These are phyloP conservation scores for Aphelenchoides besseyi DNA, from an alignment of 1,140 invertebrate species.

Conservation along the genomic window DNA sequence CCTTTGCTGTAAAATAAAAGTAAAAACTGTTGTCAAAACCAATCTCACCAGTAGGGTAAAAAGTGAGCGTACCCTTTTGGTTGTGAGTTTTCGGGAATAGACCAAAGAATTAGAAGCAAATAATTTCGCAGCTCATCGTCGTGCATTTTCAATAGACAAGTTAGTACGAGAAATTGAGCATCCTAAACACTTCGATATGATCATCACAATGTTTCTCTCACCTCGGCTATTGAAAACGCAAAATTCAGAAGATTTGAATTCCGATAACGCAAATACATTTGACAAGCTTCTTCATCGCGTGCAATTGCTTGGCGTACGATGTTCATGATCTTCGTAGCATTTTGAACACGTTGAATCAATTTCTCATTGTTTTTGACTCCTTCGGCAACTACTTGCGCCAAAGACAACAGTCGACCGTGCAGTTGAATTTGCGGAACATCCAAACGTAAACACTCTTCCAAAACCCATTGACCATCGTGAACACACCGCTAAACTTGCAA, in stretches of 20 bases:
- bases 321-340: not conserved
- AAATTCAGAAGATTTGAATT: not conserved
- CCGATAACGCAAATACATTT: conserved; percentile 12
- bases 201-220: too few relatives aligned
- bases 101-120: not conserved
- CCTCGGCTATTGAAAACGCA: conserved; percentile 20
- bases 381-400: not conserved
- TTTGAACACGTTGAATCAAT: not conserved
- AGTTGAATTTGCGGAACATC: not conserved
- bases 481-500: conserved; percentile 1
- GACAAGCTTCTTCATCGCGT: conserved; percentile 15
- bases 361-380: not conserved
- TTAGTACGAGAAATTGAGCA: not conserved
- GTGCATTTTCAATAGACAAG: conserved; percentile 9
- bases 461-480: conserved; percentile 3
- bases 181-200: too few relatives aligned
- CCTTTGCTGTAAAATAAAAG: not conserved
- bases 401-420: not conserved
- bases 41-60: conserved; percentile 6
- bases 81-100: conserved; percentile 17
- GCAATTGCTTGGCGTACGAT: not conserved
- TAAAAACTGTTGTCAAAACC: not conserved
- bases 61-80: conserved; percentile 1
- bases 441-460: conserved; percentile 12
- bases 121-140: conserved; percentile 2